These are phyloP conservation scores for Gallinago paraguaiae DNA, from an alignment of 2,113 vertebrate species.

Conservation along the genomic window DNA sequence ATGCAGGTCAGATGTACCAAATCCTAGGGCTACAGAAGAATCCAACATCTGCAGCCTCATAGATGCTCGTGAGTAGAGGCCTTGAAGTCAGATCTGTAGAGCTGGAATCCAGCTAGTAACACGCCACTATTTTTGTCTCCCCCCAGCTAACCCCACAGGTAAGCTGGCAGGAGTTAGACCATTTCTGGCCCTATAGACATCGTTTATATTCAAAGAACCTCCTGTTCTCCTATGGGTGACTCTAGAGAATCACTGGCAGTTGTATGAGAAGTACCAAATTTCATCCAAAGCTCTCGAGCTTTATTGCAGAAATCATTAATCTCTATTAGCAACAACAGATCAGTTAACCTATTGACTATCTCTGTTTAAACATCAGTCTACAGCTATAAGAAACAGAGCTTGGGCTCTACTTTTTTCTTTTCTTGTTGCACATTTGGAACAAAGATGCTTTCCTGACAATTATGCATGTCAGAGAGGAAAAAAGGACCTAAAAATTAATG, in stretches of 20 bases:
- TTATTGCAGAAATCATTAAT: neutral
- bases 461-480: neutral
- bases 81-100: neutral
- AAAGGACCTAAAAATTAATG: neutral
- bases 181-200: neutral
- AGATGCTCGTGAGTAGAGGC: accelerated
- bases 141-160: neutral
- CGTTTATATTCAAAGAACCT: accelerated
- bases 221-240: neutral
- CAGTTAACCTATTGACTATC: neutral
- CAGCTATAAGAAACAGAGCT: neutral
- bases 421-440: neutral
- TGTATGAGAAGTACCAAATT: neutral
- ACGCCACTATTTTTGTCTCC: accelerated
- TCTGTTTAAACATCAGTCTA: neutral
- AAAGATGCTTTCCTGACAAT: neutral
- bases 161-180: neutral
- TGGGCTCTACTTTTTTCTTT: neutral
- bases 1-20: neutral
- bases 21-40: neutral
- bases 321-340: neutral
- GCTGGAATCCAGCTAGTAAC: neutral
- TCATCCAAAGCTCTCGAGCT: neutral
- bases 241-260: neutral
- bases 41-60: neutral